phyloP scores from a whole-genome alignment of 2,888 invertebrate genomes.

The Scrobipalpa atriplicella region DNA sequence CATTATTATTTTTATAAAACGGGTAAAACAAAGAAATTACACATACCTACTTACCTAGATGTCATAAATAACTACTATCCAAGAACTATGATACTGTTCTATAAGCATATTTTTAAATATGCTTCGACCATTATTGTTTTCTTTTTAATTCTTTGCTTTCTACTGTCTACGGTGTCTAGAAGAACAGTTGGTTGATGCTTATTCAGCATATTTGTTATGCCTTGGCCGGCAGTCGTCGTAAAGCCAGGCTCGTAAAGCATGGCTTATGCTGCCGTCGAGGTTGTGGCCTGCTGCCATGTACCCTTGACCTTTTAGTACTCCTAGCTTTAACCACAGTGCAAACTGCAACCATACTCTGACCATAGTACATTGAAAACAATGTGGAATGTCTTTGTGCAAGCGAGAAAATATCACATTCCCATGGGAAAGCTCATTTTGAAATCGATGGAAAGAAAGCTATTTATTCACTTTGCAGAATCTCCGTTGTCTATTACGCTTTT shows the following conservation, averaged over 20 bases:
- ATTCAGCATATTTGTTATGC: conserved; percentile 32
- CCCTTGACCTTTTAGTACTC: conserved; percentile 47
- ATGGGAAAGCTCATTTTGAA: too few species aligned
- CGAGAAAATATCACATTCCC: too few species aligned
- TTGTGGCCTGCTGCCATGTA: conserved; percentile 63
- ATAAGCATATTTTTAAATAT: not conserved
- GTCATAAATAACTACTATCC: too few species aligned
- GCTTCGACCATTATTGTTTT: not conserved
- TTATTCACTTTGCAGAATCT: too few species aligned
- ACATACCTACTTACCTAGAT: too few species aligned
- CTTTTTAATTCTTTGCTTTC: not conserved
- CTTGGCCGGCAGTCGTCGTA: conserved; percentile 62
- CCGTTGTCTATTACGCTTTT: too few species aligned
- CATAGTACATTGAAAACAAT: too few species aligned
- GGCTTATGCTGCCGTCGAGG: conserved; percentile 55
- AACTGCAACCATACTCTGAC: too few species aligned
- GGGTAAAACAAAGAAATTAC: too few species aligned
- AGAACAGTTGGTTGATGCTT: not conserved
- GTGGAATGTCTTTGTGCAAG: too few species aligned
- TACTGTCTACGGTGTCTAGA: not conserved
- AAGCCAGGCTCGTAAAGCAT: conserved; percentile 75
- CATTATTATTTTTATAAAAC: not conserved
- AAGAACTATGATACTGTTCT: too few species aligned
- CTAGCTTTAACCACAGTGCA: not conserved
- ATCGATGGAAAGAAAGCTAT: too few species aligned